Conservation (phyloP, 37 sponge, comb jelly and placozoan species). For the Trichoplax adhaerens region DNA sequence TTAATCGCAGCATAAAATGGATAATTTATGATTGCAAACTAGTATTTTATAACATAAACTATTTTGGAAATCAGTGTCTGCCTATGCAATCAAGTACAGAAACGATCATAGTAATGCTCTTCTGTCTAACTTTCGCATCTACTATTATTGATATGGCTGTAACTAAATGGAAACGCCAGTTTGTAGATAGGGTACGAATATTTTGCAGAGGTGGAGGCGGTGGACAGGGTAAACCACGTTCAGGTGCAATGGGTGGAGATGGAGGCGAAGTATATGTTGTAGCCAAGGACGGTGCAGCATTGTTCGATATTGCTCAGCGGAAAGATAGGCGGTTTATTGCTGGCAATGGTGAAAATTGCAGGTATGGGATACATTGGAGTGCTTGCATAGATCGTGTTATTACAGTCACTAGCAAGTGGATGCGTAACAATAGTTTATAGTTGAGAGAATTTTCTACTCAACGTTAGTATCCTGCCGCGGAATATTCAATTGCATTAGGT, state of each 20-base stretch:
- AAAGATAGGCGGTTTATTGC: too few species aligned
- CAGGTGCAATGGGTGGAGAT: slow-evolving; percentile 30
- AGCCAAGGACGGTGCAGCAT: neutral
- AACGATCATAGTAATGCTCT: too few species aligned
- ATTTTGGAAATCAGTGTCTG: too few species aligned
- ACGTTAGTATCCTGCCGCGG: neutral
- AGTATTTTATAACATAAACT: too few species aligned
- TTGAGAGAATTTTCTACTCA: neutral
- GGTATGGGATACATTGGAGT: too few species aligned
- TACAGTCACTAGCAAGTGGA: neutral
- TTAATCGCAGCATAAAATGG: too few species aligned
- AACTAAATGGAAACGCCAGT: neutral
- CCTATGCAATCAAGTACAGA: too few species aligned
- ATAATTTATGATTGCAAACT: too few species aligned
- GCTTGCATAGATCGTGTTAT: neutral
- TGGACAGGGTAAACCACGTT: slow-evolving; percentile 28
- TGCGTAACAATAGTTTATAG: neutral
- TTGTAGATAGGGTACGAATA: slow-evolving; percentile 21
- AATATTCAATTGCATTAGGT: too few species aligned
- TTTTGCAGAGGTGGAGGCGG: slow-evolving; percentile 42
- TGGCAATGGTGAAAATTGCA: too few species aligned
- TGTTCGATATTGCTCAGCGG: slow-evolving; percentile 12
- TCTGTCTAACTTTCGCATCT: too few species aligned
- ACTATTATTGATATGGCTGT: too few species aligned
- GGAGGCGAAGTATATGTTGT: slow-evolving; percentile 31